Conservation (phyloP, 2,113 vertebrate genomes). For the Nicator chloris region DNA sequence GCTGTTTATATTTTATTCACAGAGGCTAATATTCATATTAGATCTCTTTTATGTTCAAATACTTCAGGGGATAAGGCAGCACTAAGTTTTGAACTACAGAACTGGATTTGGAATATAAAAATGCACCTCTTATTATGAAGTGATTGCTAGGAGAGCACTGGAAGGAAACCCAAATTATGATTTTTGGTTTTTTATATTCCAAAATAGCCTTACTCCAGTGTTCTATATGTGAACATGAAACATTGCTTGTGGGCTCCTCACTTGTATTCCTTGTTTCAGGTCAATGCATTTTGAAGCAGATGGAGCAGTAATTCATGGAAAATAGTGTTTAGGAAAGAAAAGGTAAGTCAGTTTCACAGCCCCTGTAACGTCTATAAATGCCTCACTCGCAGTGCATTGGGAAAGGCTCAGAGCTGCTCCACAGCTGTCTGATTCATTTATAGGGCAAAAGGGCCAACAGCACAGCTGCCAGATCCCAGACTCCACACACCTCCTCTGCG, state of each 20-base stretch:
- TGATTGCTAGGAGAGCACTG: constrained; percentile 9
- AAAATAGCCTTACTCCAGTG: neutral
- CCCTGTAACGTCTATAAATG: neutral
- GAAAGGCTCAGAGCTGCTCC: neutral
- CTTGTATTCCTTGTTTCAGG: constrained; percentile 28
- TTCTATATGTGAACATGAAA: constrained; percentile 6
- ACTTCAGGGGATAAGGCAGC: neutral
- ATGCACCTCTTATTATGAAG: constrained; percentile 5
- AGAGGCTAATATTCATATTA: constrained; percentile 21
- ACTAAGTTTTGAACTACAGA: neutral
- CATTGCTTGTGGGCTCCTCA: constrained; percentile 24
- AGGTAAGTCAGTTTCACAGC: constrained; percentile 12
- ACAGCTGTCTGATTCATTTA: neutral
- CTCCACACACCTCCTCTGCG: neutral
- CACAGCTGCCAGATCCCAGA: neutral
- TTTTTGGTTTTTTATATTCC: neutral
- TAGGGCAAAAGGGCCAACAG: neutral
- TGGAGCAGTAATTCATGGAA: constrained; percentile 55
- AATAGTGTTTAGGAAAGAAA: constrained; percentile 38
- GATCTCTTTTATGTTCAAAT: constrained; percentile 1
- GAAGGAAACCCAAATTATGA: neutral
- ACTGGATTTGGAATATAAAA: constrained; percentile 24
- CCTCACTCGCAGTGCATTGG: neutral
- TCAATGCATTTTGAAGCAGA: constrained; percentile 59
- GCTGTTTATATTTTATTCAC: neutral